Evolutionary conservation across 2,888 invertebrate species (phyloP).

Genomic region (Lasioglossum villosulum): DNA sequence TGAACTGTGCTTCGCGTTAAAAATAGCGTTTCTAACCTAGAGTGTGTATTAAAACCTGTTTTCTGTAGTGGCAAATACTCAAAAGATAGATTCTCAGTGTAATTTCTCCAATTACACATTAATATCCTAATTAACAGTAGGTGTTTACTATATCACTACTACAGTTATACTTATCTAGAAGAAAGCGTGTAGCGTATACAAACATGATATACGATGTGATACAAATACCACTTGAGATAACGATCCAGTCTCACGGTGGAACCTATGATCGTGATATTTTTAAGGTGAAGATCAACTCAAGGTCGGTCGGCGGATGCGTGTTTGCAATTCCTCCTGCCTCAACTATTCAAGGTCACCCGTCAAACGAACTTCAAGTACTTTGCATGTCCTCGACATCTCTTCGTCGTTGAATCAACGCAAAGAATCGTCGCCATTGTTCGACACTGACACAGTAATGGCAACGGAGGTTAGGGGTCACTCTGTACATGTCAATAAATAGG

Average conservation of each 20-base stretch:
- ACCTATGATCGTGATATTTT: constrained; percentile 1
- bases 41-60: neutral
- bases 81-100: neutral
- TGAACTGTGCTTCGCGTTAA: constrained; percentile 10
- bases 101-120: constrained; percentile 4
- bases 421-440: neutral
- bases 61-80: constrained; percentile 5
- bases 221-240: constrained; percentile 9
- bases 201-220: constrained; percentile 11
- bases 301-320: neutral
- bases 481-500: constrained; percentile 64
- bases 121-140: constrained; percentile 13
- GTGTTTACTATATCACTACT: constrained; percentile 17
- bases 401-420: constrained; percentile 1
- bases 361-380: neutral
- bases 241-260: neutral
- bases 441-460: neutral
- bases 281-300: constrained; percentile 17
- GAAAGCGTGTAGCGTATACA: constrained; percentile 5
- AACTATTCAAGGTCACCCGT: neutral
- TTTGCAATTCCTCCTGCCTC: neutral
- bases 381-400: neutral
- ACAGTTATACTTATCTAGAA: constrained; percentile 16
- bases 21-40: constrained; percentile 5
- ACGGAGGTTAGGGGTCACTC: neutral